Percentiles rank a stretch among this genome's conserved stretches.
Evolutionary conservation across 2,113 vertebrate genomes (phyloP).

Genomic region (Alouatta palliata): DNA sequence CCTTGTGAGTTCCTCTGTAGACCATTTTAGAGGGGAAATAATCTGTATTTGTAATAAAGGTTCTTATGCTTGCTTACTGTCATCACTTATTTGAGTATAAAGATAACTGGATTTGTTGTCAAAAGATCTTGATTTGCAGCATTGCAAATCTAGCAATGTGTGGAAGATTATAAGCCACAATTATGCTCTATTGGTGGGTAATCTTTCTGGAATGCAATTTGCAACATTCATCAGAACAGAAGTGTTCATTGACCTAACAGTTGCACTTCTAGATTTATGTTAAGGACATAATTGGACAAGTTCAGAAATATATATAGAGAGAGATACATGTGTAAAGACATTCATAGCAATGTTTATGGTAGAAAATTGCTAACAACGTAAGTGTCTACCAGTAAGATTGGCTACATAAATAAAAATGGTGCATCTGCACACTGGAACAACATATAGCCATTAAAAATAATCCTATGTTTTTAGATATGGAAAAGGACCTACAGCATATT

Average conservation of each 20-base stretch:
- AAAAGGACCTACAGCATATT: background rate
- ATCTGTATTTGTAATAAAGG: background rate
- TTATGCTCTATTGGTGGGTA: background rate
- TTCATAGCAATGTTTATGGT: background rate
- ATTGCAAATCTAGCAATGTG: constrained; percentile 26
- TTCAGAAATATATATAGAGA: background rate
- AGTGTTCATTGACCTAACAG: background rate
- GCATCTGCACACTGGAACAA: background rate
- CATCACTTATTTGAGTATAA: background rate
- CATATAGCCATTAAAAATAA: background rate
- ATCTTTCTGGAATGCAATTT: constrained; percentile 32
- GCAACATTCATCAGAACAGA: constrained; percentile 27
- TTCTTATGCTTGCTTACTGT: background rate
- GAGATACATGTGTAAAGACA: background rate
- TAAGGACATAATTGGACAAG: constrained; percentile 8
- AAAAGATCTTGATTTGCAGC: constrained; percentile 12
- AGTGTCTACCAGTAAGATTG: background rate
- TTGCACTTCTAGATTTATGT: background rate
- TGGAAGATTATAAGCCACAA: background rate
- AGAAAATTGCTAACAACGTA: constrained; percentile 27
- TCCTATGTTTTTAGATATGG: background rate
- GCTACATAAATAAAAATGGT: background rate
- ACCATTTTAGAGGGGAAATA: background rate
- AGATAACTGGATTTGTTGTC: background rate
- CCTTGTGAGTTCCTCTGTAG: constrained; percentile 1